These are phyloP conservation scores for Leptarthrus brevirostris DNA, from an alignment of 2,888 invertebrate species.

Conservation along the genomic window DNA sequence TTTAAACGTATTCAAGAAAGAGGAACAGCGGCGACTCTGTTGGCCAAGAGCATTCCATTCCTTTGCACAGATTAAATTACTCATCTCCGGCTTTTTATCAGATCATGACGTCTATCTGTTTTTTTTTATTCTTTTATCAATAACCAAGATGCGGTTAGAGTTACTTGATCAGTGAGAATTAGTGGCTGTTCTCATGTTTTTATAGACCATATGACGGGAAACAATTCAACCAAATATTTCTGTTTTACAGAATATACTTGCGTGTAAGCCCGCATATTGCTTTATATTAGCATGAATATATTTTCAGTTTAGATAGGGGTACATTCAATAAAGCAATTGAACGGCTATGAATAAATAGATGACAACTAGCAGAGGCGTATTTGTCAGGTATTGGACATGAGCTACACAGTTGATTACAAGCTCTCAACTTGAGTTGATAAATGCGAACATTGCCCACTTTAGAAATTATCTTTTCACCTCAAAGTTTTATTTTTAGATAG, in stretches of 20 bases:
- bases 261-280: background rate
- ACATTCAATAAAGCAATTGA: slow-evolving; percentile 24
- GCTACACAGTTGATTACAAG: background rate
- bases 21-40: slow-evolving; percentile 3
- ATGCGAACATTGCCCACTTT: slow-evolving; percentile 23
- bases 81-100: slow-evolving; percentile 42
- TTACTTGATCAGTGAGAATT: background rate
- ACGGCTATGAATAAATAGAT: slow-evolving; percentile 22
- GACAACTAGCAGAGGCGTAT: background rate
- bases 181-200: background rate
- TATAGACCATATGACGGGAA: background rate
- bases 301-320: background rate
- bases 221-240: too few relatives aligned
- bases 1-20: slow-evolving; percentile 37
- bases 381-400: slow-evolving; percentile 3
- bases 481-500: slow-evolving; percentile 21
- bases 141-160: background rate
- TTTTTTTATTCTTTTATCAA: slow-evolving; percentile 6
- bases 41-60: slow-evolving; percentile 38
- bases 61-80: slow-evolving; percentile 37
- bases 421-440: background rate
- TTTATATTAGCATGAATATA: background rate
- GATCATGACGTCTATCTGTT: background rate
- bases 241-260: too few relatives aligned
- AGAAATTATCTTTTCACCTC: slow-evolving; percentile 20